These are phyloP conservation scores for Acanthurus lineatus DNA, from an alignment of 2,797 vertebrate species.

Conservation along the genomic window DNA sequence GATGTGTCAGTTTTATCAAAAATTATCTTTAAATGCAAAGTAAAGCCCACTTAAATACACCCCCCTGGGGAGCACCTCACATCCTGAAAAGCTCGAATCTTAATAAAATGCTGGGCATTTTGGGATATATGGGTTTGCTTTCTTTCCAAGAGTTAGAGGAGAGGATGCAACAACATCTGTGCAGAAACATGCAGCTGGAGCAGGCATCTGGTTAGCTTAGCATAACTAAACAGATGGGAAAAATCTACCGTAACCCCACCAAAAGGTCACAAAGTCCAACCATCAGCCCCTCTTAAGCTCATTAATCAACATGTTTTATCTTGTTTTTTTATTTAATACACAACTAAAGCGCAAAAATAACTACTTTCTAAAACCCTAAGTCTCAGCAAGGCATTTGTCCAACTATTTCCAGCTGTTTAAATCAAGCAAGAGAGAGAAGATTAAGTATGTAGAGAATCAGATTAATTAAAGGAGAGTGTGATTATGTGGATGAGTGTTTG, in stretches of 20 bases:
- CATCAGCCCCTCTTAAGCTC: background rate
- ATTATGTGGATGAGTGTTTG: constrained; percentile 19
- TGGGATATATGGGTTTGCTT: background rate
- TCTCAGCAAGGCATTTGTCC: background rate
- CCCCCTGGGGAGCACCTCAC: background rate
- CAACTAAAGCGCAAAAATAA: background rate
- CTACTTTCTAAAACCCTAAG: background rate
- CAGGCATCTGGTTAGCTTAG: no score
- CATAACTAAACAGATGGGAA: background rate
- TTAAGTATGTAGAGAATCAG: background rate
- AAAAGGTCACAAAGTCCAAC: no score
- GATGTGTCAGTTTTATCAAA: background rate
- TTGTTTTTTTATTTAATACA: background rate
- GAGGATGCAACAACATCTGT: background rate
- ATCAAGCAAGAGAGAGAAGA: background rate
- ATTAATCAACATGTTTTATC: background rate
- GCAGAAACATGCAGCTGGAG: background rate
- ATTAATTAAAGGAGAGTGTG: constrained; percentile 22
- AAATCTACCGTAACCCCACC: no score
- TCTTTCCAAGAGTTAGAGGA: background rate
- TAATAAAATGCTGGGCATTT: background rate
- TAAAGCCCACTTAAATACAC: background rate
- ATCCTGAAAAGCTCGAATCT: no score
- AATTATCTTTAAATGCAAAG: background rate
- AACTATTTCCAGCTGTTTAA: background rate